Evolutionary conservation across 2,888 invertebrate species (phyloP).

Genomic region (Ptychoptera albimana): DNA sequence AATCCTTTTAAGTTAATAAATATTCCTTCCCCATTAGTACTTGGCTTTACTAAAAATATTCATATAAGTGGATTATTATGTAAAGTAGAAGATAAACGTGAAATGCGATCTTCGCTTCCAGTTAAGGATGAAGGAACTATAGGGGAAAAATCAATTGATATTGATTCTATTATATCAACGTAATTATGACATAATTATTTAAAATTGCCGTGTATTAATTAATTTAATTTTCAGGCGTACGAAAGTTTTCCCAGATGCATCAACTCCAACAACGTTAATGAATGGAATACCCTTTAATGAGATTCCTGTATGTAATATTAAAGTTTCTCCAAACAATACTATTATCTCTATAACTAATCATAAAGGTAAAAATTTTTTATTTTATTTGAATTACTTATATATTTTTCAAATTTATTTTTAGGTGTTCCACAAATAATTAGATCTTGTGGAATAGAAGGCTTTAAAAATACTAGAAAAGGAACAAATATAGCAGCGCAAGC

Average conservation of each 20-base stretch:
- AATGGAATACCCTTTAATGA: slow-evolving; percentile 63
- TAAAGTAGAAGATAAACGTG: slow-evolving; percentile 35
- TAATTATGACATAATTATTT: slow-evolving; percentile 24
- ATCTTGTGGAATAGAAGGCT: slow-evolving; percentile 83
- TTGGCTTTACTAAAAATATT: too few relatives aligned
- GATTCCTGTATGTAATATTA: slow-evolving; percentile 68
- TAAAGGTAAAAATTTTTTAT: slow-evolving; percentile 34
- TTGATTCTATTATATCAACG: slow-evolving; percentile 47
- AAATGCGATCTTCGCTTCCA: slow-evolving; percentile 38
- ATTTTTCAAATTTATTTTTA: slow-evolving; percentile 16
- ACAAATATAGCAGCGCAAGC: slow-evolving; percentile 95
- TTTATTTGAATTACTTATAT: neutral
- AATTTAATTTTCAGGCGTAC: slow-evolving; percentile 38
- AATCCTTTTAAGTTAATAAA: too few relatives aligned
- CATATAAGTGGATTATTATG: slow-evolving; percentile 10
- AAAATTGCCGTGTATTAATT: neutral
- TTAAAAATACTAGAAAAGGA: slow-evolving; percentile 87
- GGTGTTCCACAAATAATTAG: slow-evolving; percentile 42
- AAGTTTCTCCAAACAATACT: slow-evolving; percentile 77
- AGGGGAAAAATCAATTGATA: slow-evolving; percentile 55
- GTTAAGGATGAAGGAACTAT: slow-evolving; percentile 56
- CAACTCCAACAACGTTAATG: slow-evolving; percentile 54
- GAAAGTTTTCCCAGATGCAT: slow-evolving; percentile 54
- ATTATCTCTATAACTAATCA: slow-evolving; percentile 58
- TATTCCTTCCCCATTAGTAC: too few relatives aligned